A percentile compares a stretch with the other conserved stretches of the same genome.
These are phyloP conservation scores for Lycaon pictus DNA, from an alignment of 2,113 vertebrate genomes.

Conservation along the genomic window DNA sequence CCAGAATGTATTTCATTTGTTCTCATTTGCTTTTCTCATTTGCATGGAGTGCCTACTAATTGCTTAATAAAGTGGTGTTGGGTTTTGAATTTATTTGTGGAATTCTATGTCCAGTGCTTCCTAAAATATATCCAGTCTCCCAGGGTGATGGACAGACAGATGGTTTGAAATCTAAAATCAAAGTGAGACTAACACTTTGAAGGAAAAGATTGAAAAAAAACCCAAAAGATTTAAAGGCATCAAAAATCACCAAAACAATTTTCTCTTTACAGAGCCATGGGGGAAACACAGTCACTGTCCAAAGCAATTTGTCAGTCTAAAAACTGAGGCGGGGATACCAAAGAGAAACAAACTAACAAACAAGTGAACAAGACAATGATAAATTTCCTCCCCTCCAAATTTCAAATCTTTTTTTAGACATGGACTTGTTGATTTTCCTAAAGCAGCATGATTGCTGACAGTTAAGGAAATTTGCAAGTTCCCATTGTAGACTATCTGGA, in stretches of 20 bases:
- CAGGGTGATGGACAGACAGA: background rate
- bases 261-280: background rate
- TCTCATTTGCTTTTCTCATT: background rate
- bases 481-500: background rate
- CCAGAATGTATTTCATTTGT: background rate
- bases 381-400: background rate
- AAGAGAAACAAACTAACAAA: background rate
- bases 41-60: background rate
- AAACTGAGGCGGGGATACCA: background rate
- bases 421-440: background rate
- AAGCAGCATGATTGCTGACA: background rate
- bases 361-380: background rate
- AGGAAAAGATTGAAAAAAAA: background rate
- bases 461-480: background rate
- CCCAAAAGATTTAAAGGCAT: background rate
- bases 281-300: background rate
- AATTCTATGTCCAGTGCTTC: background rate
- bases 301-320: conserved; percentile 8
- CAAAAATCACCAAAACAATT: background rate
- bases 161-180: conserved; percentile 42
- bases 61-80: background rate
- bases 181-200: background rate
- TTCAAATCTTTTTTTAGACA: background rate
- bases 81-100: background rate
- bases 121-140: background rate